These are phyloP conservation scores for Wiebesia pumilae DNA, from an alignment of 1,140 invertebrate genomes.

Conservation along the genomic window DNA sequence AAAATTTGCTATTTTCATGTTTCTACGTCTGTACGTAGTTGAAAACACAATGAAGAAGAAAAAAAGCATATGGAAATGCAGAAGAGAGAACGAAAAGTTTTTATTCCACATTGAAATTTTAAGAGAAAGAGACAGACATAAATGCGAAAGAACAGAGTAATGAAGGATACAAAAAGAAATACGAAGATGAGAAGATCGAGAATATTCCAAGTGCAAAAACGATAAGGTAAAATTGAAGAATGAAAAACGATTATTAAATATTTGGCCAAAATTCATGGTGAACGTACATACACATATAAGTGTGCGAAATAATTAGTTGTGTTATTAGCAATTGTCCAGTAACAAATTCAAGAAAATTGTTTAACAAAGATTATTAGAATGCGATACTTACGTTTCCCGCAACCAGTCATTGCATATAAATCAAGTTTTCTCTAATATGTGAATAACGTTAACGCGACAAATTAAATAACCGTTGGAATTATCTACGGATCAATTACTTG, in stretches of 20 bases:
- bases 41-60: constrained; percentile 29
- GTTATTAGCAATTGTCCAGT: no score
- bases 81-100: constrained; percentile 1
- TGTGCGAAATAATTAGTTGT: no score
- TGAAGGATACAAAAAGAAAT: background rate
- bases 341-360: no score
- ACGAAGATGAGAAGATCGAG: background rate
- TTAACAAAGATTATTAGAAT: no score
- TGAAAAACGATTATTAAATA: background rate
- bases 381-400: no score
- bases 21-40: background rate
- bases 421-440: no score
- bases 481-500: no score
- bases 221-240: background rate
- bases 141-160: background rate
- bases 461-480: no score
- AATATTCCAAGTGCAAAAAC: background rate
- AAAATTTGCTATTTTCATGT: no score
- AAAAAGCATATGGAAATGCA: background rate
- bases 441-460: no score
- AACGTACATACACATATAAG: background rate
- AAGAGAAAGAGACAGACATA: background rate
- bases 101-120: constrained; percentile 15
- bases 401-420: no score
- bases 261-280: background rate